Base-by-base conservation (phyloP, 2,113 vertebrate genomes). In the Vicugna pacos region DNA sequence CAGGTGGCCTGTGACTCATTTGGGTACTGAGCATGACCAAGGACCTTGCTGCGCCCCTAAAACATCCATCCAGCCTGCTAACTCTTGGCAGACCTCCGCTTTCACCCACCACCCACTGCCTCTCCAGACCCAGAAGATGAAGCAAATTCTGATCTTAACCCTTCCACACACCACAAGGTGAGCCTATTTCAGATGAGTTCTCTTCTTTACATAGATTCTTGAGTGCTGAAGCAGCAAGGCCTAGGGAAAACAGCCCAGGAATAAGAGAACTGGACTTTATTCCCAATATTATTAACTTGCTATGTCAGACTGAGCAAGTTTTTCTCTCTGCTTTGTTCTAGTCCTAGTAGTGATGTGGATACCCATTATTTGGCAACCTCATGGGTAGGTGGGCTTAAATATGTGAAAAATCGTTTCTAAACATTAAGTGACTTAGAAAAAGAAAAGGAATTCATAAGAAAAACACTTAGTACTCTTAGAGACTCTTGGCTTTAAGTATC, bases 321-420 rank as follows among this genome's bases (percentile, higher is more conserved):
- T 77, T 81, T 82, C 72, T 64, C 17, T 42, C 46, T 82, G 6
- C 22, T 48, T 93, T 26, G 48, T 92, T 56, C 35, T 89, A 50
- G 56, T 94, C 30, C 65, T 58, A 30, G 20, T 8, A 85, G 20
- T 42, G 56, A 85, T 67, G 14, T 26, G 17, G 56, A 22, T 26
- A 48, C 35, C 8, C 48, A 89, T 64, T 92, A 48, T 64, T 56
- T 26, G 35, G 48, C 72, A 65, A 81, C 1, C 13, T 87, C 56
- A 19, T 13, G 48, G 20, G 30, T 19, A 65, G 28, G 38, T 87
- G 19, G 54, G 6, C 42, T 48, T 92, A 58, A 93, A 60, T 54
- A 88, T 46, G 48, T 77, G 46, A 95, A 26, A 97, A 64, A 94
- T 32, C 22, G 93, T 87, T 73, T 82, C 64, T 72, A 86, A 96